Base-by-base conservation (phyloP, 2,113 vertebrate species). In the Tapirus terrestris region DNA sequence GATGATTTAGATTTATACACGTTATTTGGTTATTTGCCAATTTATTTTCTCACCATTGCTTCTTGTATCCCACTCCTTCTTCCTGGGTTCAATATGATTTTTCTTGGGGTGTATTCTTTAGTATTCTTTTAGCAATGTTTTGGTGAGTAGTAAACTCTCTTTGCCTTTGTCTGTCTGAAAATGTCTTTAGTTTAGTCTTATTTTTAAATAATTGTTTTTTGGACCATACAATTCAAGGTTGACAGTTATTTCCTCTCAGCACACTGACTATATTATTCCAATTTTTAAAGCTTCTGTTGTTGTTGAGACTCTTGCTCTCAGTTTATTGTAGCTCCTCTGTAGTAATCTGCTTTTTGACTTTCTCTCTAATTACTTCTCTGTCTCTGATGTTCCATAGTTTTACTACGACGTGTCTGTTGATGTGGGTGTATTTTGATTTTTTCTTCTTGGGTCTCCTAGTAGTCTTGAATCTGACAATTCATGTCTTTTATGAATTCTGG, bases 31-130 rank as follows among this genome's bases (percentile, higher is more conserved):
- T 84, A 51, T 65, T 95, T 96, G 43, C 43, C 75, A 58, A 83
- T 83, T 94, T 51, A 88, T 96, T 84, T 96, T 95, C 20, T 97
- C 63, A 81, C 17, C 29, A 7, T 92, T 87, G 12, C 63, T 51
- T 79, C 27, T 84, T 96, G 36, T 63, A 27, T 96, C 48, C 18
- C 70, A 45, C 81, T 94, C 6, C 33, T 89, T 83, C 39, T 45
- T 93, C n/a, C 14, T 43, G 39, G 7, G 14, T 68, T 96, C 73
- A 87, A 1, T 39, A 36, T 45, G 27, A 33, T 45, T 94, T 29
- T 76, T 95, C 36, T 63, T 94, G 70, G 63, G 39, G 43, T 83
- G 27, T 63, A 61, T 80, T 80, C n/a, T 81, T 89, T 63, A 58
- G 27, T 75, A 29, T 87, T 86, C 25, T 85, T 89, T 96, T n/a